Percentiles rank a stretch among this genome's conserved stretches.
These are phyloP conservation scores for Chloroclysta siterata DNA, from an alignment of 2,888 invertebrate species.

Conservation along the genomic window DNA sequence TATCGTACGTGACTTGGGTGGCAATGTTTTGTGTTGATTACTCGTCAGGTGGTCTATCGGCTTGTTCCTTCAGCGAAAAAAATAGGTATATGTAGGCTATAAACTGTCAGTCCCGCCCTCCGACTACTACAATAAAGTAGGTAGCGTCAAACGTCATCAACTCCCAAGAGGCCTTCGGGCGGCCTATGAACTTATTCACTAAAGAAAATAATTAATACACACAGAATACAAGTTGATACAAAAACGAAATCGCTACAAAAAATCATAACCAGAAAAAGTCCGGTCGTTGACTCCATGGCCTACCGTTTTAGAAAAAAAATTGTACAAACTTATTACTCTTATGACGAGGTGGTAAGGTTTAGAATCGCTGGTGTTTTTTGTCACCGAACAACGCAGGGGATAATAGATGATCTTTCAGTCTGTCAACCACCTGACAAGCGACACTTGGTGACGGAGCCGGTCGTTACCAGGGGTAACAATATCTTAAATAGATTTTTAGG, in stretches of 20 bases:
- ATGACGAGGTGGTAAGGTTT: constrained; percentile 44
- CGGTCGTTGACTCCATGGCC: constrained; percentile 50
- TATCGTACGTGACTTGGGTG: too few relatives aligned
- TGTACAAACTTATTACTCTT: constrained; percentile 22
- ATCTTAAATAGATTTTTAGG: constrained; percentile 26
- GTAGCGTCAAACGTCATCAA: neutral
- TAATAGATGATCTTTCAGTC: constrained; percentile 66
- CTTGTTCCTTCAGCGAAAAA: too few relatives aligned
- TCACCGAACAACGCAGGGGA: constrained; percentile 61
- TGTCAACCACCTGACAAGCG: constrained; percentile 49
- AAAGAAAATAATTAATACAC: constrained; percentile 35
- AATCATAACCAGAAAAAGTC: constrained; percentile 45
- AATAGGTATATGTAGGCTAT: neutral
- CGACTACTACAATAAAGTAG: neutral
- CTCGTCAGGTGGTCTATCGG: too few relatives aligned
- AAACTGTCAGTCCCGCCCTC: neutral
- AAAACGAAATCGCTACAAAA: constrained; percentile 39
- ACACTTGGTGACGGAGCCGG: constrained; percentile 51
- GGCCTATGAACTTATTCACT: neutral
- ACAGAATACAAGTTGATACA: constrained; percentile 31
- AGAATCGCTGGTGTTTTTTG: constrained; percentile 41
- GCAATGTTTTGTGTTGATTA: too few relatives aligned
- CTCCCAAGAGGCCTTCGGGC: neutral
- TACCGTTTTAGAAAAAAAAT: constrained; percentile 48
- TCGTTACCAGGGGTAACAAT: constrained; percentile 19